These are phyloP conservation scores for Nephrotoma appendiculata DNA, from an alignment of 2,888 invertebrate species.

Conservation along the genomic window DNA sequence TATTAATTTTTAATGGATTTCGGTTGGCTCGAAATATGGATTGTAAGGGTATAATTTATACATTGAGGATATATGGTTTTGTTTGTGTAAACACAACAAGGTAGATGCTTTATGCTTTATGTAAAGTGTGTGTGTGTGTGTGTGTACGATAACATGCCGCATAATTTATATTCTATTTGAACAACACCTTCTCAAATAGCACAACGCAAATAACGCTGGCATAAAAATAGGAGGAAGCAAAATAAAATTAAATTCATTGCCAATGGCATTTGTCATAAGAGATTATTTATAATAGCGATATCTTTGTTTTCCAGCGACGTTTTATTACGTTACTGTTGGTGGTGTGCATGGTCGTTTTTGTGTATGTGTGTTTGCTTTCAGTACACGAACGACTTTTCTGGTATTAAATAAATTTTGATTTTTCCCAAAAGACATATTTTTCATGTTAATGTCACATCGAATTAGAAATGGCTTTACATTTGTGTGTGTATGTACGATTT, in stretches of 20 bases:
- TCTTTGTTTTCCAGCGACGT: not conserved
- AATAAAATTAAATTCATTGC: not conserved
- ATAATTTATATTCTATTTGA: not conserved
- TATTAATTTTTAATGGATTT: not conserved
- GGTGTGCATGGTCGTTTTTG: not conserved
- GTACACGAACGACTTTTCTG: not conserved
- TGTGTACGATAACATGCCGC: not conserved
- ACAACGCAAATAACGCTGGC: not conserved
- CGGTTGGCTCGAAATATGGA: not conserved
- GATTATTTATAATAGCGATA: not conserved
- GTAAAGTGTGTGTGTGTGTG: not conserved
- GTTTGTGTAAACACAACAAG: not conserved
- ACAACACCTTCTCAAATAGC: not conserved
- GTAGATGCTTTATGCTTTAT: not conserved
- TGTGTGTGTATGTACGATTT: not conserved
- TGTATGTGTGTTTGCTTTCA: not conserved
- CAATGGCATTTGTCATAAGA: not conserved
- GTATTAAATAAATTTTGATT: not conserved
- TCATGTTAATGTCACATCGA: not conserved
- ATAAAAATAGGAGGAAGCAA: not conserved
- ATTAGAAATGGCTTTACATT: not conserved
- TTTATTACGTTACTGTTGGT: not conserved
- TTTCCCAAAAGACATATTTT: not conserved
- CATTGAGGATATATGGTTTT: not conserved
- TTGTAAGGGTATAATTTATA: not conserved